Percentiles rank a stretch among this genome's conserved stretches.
Conservation (phyloP, 2,888 invertebrate species). For the Zonitis immaculata region DNA sequence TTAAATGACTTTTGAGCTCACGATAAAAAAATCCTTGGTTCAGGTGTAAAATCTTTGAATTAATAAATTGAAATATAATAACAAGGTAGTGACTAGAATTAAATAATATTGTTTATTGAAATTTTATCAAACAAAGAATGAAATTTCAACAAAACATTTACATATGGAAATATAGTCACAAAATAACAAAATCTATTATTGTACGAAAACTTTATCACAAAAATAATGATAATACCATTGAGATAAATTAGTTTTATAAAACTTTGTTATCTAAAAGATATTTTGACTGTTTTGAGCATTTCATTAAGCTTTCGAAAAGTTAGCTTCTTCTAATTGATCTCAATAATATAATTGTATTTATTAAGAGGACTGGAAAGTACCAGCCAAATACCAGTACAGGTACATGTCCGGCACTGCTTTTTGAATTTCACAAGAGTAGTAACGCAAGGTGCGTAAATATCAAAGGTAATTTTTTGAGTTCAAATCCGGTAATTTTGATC, state of each 20-base stretch:
- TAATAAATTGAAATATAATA: no score
- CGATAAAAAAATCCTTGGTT: neutral
- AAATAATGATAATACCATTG: neutral
- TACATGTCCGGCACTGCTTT: no score
- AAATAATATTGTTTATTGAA: neutral
- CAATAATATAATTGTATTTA: neutral
- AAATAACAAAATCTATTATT: neutral
- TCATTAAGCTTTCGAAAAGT: neutral
- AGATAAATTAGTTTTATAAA: neutral
- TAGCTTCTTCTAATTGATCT: neutral
- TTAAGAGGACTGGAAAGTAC: no score
- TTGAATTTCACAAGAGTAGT: no score
- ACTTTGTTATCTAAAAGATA: neutral
- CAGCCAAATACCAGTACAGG: no score
- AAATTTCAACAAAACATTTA: no score
- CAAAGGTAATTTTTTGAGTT: no score
- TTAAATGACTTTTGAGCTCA: neutral
- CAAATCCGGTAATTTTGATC: no score
- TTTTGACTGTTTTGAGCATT: neutral
- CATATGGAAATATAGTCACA: no score
- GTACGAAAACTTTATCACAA: neutral
- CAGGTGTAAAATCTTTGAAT: neutral
- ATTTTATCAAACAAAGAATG: neutral
- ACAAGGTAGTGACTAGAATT: neutral
- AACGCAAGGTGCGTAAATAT: no score